phyloP scores from a whole-genome alignment of 1,140 invertebrate species.

The Pissodes strobi region DNA sequence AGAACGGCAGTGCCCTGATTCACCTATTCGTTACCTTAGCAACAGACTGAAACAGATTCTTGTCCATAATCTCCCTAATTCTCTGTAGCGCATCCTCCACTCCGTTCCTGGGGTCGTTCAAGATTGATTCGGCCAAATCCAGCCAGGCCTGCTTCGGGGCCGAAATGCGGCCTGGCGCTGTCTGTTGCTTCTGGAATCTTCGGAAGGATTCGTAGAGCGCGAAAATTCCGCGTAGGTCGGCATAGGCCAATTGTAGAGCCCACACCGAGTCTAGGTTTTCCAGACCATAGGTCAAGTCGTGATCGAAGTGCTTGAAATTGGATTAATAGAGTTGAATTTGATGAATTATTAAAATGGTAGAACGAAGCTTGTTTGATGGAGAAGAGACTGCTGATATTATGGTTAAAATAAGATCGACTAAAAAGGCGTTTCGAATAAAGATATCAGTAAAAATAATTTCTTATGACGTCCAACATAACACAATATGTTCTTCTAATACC shows the following conservation, averaged over 20 bases:
- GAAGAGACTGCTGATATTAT: too few species aligned
- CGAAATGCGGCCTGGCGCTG: conserved; percentile 54
- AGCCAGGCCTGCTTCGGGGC: conserved; percentile 62
- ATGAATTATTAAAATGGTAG: too few species aligned
- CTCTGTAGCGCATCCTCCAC: conserved; percentile 58
- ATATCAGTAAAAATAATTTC: neutral
- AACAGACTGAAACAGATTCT: conserved; percentile 65
- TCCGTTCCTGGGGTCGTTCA: conserved; percentile 62
- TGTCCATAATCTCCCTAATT: conserved; percentile 60
- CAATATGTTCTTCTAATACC: too few species aligned
- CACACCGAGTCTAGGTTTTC: conserved; percentile 58
- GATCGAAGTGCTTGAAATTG: conserved; percentile 15
- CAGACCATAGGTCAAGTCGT: conserved; percentile 52
- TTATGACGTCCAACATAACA: too few species aligned
- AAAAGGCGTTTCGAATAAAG: neutral
- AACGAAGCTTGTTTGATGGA: neutral
- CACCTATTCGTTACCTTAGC: conserved; percentile 71
- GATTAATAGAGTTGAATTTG: too few species aligned
- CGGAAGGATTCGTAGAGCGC: conserved; percentile 65
- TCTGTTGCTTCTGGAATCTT: conserved; percentile 61
- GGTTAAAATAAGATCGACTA: too few species aligned
- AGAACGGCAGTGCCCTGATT: too few species aligned
- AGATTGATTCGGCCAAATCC: conserved; percentile 65
- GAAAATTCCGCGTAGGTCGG: conserved; percentile 61
- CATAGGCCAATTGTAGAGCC: conserved; percentile 61